Evolutionary conservation across 2,888 invertebrate genomes (phyloP).

Genomic region (Amiota communis): DNA sequence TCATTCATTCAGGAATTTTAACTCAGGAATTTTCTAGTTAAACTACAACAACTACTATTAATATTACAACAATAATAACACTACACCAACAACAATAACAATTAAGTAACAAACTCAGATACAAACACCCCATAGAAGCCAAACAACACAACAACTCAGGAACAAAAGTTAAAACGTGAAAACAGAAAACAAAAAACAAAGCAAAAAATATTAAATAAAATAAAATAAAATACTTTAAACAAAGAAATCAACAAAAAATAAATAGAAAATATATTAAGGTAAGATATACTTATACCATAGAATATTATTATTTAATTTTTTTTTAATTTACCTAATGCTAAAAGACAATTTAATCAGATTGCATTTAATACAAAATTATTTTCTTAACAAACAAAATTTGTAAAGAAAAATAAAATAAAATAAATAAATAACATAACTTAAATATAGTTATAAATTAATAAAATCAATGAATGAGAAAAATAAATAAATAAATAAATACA

Average conservation of each 20-base stretch:
- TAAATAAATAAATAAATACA: no score
- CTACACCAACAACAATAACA: conserved; percentile 11
- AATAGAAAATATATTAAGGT: no score
- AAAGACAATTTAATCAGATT: no score
- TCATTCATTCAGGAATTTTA: conserved; percentile 6
- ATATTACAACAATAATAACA: neutral
- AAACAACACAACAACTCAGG: conserved; percentile 16
- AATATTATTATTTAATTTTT: no score
- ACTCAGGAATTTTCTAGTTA: conserved; percentile 25
- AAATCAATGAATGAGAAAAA: no score
- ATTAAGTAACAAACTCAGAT: neutral
- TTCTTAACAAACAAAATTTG: no score
- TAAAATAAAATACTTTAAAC: conserved; percentile 1
- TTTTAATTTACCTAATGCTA: no score
- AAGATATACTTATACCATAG: no score
- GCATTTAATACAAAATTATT: no score
- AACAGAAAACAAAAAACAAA: conserved; percentile 16
- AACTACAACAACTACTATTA: neutral
- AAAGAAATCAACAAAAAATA: conserved; percentile 22
- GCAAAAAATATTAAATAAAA: neutral
- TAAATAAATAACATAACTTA: no score
- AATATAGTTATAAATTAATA: no score
- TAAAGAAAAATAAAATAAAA: neutral
- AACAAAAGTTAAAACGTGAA: conserved; percentile 14
- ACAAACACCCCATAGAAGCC: conserved; percentile 11